Base-by-base conservation (phyloP, 2,113 vertebrate genomes). In the Protomyctophum bolini region DNA sequence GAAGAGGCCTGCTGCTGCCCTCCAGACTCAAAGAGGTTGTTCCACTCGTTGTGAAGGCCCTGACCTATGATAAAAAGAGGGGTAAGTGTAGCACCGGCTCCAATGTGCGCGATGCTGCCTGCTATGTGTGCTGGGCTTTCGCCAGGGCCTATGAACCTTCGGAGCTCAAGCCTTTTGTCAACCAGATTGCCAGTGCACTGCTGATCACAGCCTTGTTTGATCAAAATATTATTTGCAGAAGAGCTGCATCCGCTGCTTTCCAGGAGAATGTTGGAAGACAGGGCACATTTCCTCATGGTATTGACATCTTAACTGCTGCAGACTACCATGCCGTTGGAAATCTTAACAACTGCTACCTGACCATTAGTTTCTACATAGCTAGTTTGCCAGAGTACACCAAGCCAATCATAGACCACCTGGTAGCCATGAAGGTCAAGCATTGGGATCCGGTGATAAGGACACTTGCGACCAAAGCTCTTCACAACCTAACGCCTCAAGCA, bases 221-320 rank as follows among this genome's bases (percentile, higher is more conserved):
- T 73, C 91, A 95, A 46, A 92, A 95, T 15, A 81, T 96, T 62
- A 97, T 94, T 69, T 97, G 96, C 86, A 93, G 96, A 68, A 93
- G 94, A 91, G 96, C 95, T 21, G 95, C 95, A 1, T 97, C 96
- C 15, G 98, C 98, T 81, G 96, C 98, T 86, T 99, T 99, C 94
- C 98, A 99, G 92, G 98, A 99, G 94, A 99, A 99, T 91, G 98
- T 99, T 76, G 98, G 98, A 85, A 94, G 98, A 95, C 98, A 99
- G 97, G 97, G 96, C 8, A 97, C 95, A 0, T 99, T 99, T 83
- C 97, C 98, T 33, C 94, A 98, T 56, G 98, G 98, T 15, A 99
- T 98, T 1, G 97, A 99, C 51, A 96, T 99, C 66, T n/a, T 98
- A 58, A 99, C 97, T 8, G 81, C 94, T 10, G 97, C 96, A 4